Evolutionary conservation across 1,140 invertebrate genomes (phyloP).

Genomic region (Goniozus legneri): DNA sequence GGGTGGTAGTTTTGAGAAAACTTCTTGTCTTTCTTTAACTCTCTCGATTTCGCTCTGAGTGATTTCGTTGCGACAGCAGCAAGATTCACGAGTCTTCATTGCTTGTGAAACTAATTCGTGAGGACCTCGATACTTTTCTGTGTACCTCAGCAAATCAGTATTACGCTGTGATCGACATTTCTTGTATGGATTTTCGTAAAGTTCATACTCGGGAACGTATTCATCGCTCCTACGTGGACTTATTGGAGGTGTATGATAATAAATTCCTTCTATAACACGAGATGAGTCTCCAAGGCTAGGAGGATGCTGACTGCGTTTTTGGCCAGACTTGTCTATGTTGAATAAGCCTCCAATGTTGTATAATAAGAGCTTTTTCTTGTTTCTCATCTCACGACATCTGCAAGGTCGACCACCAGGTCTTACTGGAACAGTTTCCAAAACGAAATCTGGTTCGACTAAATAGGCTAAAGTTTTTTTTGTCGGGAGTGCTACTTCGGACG

Average conservation of each 20-base stretch:
- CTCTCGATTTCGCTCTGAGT: not conserved
- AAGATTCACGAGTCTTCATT: not conserved
- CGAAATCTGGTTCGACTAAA: conserved; percentile 24
- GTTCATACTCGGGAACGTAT: conserved; percentile 41
- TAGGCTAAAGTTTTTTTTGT: conserved; percentile 31
- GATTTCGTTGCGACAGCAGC: conserved; percentile 8
- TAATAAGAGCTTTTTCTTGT: conserved; percentile 28
- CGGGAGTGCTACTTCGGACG: conserved; percentile 28
- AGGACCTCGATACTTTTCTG: conserved; percentile 11
- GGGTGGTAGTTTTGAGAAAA: not conserved
- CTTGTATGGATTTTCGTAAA: conserved; percentile 30
- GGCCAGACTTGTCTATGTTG: not conserved
- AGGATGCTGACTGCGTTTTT: conserved; percentile 4
- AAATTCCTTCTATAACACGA: conserved; percentile 29
- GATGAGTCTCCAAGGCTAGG: conserved; percentile 1
- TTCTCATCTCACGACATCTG: conserved; percentile 34
- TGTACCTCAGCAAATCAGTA: conserved; percentile 9
- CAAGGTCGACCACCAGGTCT: conserved; percentile 30
- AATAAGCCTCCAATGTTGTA: conserved; percentile 25
- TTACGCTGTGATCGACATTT: conserved; percentile 12
- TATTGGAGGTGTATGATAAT: conserved; percentile 29
- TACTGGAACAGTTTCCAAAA: conserved; percentile 22
- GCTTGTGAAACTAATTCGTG: conserved; percentile 3
- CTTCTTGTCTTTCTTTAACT: conserved; percentile 5
- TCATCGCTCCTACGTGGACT: conserved; percentile 36